These are phyloP conservation scores for Encarsia formosa DNA, from an alignment of 2,888 invertebrate genomes.

Conservation along the genomic window DNA sequence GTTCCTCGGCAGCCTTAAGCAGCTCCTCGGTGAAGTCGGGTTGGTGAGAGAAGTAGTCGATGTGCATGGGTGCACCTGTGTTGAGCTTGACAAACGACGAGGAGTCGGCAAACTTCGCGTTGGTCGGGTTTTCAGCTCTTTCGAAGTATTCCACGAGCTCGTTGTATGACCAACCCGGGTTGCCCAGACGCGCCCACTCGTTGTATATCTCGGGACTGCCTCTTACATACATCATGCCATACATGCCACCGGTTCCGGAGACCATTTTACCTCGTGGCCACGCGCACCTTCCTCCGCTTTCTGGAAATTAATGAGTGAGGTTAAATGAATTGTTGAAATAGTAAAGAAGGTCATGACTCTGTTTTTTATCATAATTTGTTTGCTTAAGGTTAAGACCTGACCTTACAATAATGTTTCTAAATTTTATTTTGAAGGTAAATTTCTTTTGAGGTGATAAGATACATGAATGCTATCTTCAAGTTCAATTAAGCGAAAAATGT, in stretches of 20 bases:
- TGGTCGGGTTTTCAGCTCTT: slow-evolving; percentile 53
- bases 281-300: slow-evolving; percentile 45
- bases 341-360: too few relatives aligned
- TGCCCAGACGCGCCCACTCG: slow-evolving; percentile 56
- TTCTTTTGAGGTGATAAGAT: too few relatives aligned
- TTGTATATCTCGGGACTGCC: slow-evolving; percentile 58
- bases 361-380: too few relatives aligned
- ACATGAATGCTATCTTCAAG: too few relatives aligned
- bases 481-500: too few relatives aligned
- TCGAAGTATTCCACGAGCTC: slow-evolving; percentile 54
- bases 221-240: slow-evolving; percentile 62
- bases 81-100: slow-evolving; percentile 24
- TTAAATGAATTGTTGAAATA: too few relatives aligned
- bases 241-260: slow-evolving; percentile 61
- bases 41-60: slow-evolving; percentile 44
- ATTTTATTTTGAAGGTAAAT: too few relatives aligned
- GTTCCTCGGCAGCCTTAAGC: slow-evolving; percentile 42
- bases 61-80: slow-evolving; percentile 39
- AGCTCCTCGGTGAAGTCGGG: slow-evolving; percentile 41
- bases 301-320: slow-evolving; percentile 23
- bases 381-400: too few relatives aligned
- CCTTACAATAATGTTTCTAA: too few relatives aligned
- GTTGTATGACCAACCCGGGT: slow-evolving; percentile 58
- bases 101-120: slow-evolving; percentile 34
- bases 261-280: slow-evolving; percentile 57